These are phyloP conservation scores for Abrostola tripartita DNA, from an alignment of 2,888 invertebrate genomes.

Conservation along the genomic window DNA sequence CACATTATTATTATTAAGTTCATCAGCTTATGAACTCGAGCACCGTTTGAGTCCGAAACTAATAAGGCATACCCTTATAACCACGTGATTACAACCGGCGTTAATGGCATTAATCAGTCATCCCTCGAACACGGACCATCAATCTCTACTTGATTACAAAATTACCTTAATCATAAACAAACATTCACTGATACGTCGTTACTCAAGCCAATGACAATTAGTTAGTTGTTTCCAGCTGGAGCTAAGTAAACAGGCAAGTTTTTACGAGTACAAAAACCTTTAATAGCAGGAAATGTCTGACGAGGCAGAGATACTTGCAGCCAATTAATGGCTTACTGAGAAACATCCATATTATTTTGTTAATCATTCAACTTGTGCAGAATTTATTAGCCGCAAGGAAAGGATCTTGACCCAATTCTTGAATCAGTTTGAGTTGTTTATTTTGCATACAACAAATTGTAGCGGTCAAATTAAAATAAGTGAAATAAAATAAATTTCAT, in stretches of 20 bases:
- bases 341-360: constrained; percentile 58
- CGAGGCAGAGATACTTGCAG: constrained; percentile 34
- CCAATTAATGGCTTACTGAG: constrained; percentile 58
- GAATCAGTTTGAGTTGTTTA: constrained; percentile 1
- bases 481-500: too few relatives aligned
- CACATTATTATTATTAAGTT: too few relatives aligned
- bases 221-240: not conserved
- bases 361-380: constrained; percentile 46
- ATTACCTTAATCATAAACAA: not conserved
- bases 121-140: too few relatives aligned
- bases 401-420: constrained; percentile 35
- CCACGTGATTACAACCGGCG: too few relatives aligned
- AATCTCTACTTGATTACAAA: not conserved
- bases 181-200: not conserved
- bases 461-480: too few relatives aligned
- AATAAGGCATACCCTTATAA: too few relatives aligned
- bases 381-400: constrained; percentile 42
- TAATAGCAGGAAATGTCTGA: constrained; percentile 58
- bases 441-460: not conserved
- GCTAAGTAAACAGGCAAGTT: constrained; percentile 19
- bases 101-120: too few relatives aligned
- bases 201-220: not conserved
- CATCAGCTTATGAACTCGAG: too few relatives aligned
- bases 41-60: too few relatives aligned
- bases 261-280: constrained; percentile 49